Base-by-base conservation (phyloP, 2,888 invertebrate species). In the Campopleginae sp. region DNA sequence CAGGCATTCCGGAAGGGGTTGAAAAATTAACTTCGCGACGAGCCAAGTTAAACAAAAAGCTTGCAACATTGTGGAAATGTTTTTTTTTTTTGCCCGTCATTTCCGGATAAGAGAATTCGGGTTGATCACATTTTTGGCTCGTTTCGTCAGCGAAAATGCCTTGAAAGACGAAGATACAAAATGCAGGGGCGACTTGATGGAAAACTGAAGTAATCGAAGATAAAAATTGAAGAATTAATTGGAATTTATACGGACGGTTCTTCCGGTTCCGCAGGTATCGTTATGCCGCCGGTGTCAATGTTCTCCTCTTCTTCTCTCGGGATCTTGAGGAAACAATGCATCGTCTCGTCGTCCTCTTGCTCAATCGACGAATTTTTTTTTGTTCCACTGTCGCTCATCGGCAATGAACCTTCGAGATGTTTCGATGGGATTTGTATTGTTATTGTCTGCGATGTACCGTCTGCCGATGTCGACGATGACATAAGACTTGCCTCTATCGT, bases 251-350 rank as follows among this genome's bases (percentile, higher is more conserved):
- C 86, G 42, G 88, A 86, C 38, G 74, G 84, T 63, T 90, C 90
- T 78, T 92, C 93, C 31, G 93, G 92, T 84, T 94, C 95, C 7
- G 95, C 95, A 0, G 95, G 95, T 86, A 95, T 95, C 33, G 95
- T 95, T 86, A 95, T 95, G 33, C 95, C 95, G 23, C 95, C 95
- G 2, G 95, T 95, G 88, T 95, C 95, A 65, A 95, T 94, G 81
- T 94, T 94, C 85, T 93, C 93, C 87, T 94, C 94, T 80, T 94
- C 94, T 66, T 93, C 92, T 42, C 89, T 89, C 74, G 92, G 92
- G 84, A 92, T 91, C 82, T 91, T 92, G 38, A 93, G 85, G 85
- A 93, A 93, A 86, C 92, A 92, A 80, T 91, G 92, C 91, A 92
- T 94, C 0, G 94, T 94, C 89, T 94, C 94, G 63, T 94, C 94